These are phyloP conservation scores for Styela clava DNA, from an alignment of 23 tunicate species.

Conservation along the genomic window DNA sequence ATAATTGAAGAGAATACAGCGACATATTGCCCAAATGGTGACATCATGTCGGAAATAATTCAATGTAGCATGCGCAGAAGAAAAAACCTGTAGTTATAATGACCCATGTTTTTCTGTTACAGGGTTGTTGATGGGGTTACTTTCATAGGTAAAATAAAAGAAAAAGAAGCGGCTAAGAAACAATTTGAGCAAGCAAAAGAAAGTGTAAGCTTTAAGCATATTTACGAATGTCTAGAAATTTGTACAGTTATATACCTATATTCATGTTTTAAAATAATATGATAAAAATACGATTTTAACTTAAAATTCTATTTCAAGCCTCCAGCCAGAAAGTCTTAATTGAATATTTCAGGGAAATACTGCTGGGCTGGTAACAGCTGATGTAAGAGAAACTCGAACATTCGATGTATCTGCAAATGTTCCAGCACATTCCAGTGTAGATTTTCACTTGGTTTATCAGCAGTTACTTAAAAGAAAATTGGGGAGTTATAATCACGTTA, in stretches of 20 bases:
- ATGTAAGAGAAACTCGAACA: conserved; percentile 46
- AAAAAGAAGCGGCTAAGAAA: conserved; percentile 43
- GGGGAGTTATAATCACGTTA: conserved; percentile 47
- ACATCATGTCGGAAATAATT: too few relatives aligned
- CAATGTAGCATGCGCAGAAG: too few relatives aligned
- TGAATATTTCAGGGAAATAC: conserved; percentile 41
- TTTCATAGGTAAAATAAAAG: conserved; percentile 62
- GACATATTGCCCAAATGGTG: too few relatives aligned
- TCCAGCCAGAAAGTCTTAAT: not conserved
- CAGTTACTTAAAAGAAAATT: conserved; percentile 61
- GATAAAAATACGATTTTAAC: not conserved
- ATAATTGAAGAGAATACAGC: too few relatives aligned
- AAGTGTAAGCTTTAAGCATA: conserved; percentile 38
- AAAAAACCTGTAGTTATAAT: too few relatives aligned
- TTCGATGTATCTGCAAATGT: conserved; percentile 75
- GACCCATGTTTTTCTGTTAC: not conserved
- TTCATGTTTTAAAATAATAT: too few relatives aligned
- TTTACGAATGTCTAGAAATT: too few relatives aligned
- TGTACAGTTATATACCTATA: too few relatives aligned
- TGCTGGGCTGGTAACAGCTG: conserved; percentile 52
- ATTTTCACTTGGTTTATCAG: conserved; percentile 43
- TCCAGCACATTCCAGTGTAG: conserved; percentile 35
- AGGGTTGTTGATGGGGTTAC: conserved; percentile 57
- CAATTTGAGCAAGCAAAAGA: conserved; percentile 45
- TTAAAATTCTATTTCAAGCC: conserved; percentile 2